Conservation (phyloP, 2,113 vertebrate species). For the Pao palembangensis region DNA sequence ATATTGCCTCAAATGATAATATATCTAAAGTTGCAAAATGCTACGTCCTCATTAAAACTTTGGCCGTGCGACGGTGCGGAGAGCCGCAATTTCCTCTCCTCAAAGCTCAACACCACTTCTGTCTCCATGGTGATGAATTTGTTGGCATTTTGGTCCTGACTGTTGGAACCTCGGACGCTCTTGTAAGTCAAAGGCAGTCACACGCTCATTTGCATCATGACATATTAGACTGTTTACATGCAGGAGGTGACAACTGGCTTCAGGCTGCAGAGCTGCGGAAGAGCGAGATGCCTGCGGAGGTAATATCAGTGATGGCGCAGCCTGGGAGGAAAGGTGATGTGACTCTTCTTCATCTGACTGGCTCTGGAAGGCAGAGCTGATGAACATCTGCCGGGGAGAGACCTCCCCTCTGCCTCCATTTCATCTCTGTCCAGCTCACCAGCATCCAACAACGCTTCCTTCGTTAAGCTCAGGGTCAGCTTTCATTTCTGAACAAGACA, state of each 20-base stretch:
- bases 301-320: slow-evolving; percentile 5
- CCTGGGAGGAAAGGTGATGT: no score
- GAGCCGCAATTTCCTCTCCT: not conserved
- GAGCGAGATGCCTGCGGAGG: slow-evolving; percentile 32
- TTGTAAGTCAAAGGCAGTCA: slow-evolving; percentile 30
- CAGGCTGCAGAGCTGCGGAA: not conserved
- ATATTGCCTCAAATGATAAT: no score
- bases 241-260: slow-evolving; percentile 47
- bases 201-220: slow-evolving; percentile 61
- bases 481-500: no score
- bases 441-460: no score
- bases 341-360: no score
- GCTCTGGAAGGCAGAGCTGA: slow-evolving; percentile 11
- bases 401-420: slow-evolving; percentile 6
- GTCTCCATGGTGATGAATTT: slow-evolving; percentile 45
- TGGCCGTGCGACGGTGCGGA: not conserved
- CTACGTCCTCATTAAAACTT: no score
- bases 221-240: slow-evolving; percentile 58
- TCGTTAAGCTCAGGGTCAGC: no score
- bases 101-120: slow-evolving; percentile 13
- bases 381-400: slow-evolving; percentile 43
- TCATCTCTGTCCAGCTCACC: slow-evolving; percentile 13
- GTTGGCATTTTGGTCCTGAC: slow-evolving; percentile 41
- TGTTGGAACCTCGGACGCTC: slow-evolving; percentile 30
- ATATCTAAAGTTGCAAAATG: no score